phyloP scores from a whole-genome alignment of 2,113 vertebrate species.

The Pomatostomus ruficeps region DNA sequence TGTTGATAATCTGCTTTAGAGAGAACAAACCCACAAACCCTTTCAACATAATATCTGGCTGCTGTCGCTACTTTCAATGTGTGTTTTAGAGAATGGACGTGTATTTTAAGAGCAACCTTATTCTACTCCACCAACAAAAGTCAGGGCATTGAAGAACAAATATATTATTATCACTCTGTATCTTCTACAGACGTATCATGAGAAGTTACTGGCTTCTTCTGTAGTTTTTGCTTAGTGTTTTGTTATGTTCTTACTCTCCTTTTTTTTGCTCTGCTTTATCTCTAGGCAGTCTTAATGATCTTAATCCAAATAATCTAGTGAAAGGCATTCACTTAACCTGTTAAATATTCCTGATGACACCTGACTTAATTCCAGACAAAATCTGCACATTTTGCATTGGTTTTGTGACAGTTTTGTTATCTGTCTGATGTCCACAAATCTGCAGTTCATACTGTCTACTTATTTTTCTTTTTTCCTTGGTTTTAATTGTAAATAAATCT shows the following conservation, averaged over 20 bases:
- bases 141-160: neutral
- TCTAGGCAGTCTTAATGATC: neutral
- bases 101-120: neutral
- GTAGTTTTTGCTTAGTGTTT: neutral
- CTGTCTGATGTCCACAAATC: neutral
- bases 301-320: neutral
- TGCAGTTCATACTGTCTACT: neutral
- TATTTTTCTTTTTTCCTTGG: neutral
- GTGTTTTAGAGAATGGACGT: neutral
- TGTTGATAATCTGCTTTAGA: neutral
- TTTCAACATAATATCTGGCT: neutral
- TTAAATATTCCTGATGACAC: neutral
- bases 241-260: neutral
- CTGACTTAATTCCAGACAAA: neutral
- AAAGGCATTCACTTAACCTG: neutral
- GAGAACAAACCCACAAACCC: neutral
- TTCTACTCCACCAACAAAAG: neutral
- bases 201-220: neutral
- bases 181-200: neutral
- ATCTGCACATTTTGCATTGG: neutral
- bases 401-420: neutral
- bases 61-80: neutral
- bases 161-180: neutral
- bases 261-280: neutral
- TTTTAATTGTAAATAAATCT: neutral